A percentile compares a stretch with the other conserved stretches of the same genome.
These are phyloP conservation scores for Choristoneura fumiferana DNA, from an alignment of 1,140 invertebrate genomes.

Conservation along the genomic window DNA sequence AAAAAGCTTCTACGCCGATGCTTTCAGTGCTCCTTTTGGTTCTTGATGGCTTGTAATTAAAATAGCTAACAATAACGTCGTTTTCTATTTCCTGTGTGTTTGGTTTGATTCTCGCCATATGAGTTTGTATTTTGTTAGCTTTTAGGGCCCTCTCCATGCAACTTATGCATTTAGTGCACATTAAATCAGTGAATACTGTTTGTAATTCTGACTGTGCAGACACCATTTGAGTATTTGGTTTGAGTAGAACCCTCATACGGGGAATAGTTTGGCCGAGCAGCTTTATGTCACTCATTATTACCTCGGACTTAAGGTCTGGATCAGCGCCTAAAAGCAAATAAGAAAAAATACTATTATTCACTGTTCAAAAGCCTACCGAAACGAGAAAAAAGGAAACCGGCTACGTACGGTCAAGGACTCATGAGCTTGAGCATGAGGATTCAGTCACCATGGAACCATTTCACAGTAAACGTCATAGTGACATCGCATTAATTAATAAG, in stretches of 20 bases:
- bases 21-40: constrained; percentile 18
- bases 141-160: constrained; percentile 57
- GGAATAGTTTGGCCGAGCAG: constrained; percentile 8
- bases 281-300: constrained; percentile 14
- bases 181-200: constrained; percentile 38
- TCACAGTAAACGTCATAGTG: too few relatives aligned
- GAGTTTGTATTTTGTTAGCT: constrained; percentile 34
- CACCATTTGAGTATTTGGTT: constrained; percentile 27
- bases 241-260: constrained; percentile 35
- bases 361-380: too few relatives aligned
- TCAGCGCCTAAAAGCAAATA: not conserved
- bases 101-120: constrained; percentile 25
- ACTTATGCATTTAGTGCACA: constrained; percentile 37
- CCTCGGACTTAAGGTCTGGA: not conserved
- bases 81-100: constrained; percentile 33
- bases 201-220: constrained; percentile 39
- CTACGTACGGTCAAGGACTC: too few relatives aligned
- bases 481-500: too few relatives aligned
- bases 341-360: not conserved
- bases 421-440: too few relatives aligned
- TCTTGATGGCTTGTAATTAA: not conserved
- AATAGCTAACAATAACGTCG: constrained; percentile 22
- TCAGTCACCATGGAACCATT: too few relatives aligned
- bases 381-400: too few relatives aligned
- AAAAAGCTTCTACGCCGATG: constrained; percentile 18